Percentiles rank a stretch among this genome's conserved stretches.
These are phyloP conservation scores for Lepus oiostolus DNA, from an alignment of 2,797 vertebrate species.

Conservation along the genomic window DNA sequence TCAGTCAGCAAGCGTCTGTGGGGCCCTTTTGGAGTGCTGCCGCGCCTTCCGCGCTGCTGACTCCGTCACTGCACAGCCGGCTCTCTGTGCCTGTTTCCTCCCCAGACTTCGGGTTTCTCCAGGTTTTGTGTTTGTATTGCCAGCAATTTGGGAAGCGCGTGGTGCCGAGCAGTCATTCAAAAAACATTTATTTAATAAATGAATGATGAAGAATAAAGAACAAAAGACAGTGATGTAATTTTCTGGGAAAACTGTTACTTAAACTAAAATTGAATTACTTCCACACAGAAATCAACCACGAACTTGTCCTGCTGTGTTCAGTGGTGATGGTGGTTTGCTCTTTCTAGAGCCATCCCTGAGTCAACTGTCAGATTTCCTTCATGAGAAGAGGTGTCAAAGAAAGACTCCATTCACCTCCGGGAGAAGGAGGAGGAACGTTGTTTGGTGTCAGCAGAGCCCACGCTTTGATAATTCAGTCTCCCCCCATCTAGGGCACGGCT, in stretches of 20 bases:
- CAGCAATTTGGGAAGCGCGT: not conserved
- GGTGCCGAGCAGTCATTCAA: constrained; percentile 18
- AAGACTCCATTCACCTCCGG: constrained; percentile 47
- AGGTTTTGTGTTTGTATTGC: constrained; percentile 33
- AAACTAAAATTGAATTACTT: constrained; percentile 65
- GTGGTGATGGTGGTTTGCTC: not conserved
- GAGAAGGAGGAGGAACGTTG: constrained; percentile 59
- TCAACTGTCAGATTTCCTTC: constrained; percentile 64
- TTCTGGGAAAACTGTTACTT: constrained; percentile 59
- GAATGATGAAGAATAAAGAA: not conserved
- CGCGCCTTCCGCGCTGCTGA: not conserved
- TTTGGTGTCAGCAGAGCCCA: constrained; percentile 43
- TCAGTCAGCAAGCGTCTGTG: not conserved
- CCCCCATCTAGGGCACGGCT: not conserved
- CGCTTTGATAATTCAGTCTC: constrained; percentile 43
- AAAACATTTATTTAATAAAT: constrained; percentile 46
- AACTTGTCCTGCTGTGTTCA: constrained; percentile 32
- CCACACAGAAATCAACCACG: constrained; percentile 46
- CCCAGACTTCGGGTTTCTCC: not conserved
- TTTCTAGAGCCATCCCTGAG: constrained; percentile 48
- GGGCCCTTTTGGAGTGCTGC: not conserved
- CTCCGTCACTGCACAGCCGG: not conserved
- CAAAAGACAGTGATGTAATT: constrained; percentile 7
- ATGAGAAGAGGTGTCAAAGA: constrained; percentile 67
- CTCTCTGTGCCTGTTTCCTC: not conserved